These are phyloP conservation scores for Sebastes kiyomatsui DNA, from an alignment of 2,797 vertebrate genomes.

Conservation along the genomic window DNA sequence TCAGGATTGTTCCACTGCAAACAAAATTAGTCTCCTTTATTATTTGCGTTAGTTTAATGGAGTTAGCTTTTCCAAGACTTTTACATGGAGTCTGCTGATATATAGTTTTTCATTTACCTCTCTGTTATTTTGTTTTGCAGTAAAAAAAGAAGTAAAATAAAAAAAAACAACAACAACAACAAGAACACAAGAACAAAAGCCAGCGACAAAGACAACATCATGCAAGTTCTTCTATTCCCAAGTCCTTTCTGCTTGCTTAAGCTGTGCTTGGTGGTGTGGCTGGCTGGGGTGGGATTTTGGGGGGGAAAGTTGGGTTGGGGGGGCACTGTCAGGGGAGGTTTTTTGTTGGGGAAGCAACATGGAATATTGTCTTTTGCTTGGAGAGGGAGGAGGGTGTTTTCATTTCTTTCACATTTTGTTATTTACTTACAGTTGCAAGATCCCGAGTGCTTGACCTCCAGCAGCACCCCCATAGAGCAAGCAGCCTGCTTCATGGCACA, in stretches of 20 bases:
- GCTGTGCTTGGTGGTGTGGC: constrained; percentile 73
- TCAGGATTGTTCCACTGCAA: constrained; percentile 76
- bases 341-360: constrained; percentile 79
- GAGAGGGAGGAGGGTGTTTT: constrained; percentile 48
- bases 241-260: constrained; percentile 80
- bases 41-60: constrained; percentile 63
- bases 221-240: constrained; percentile 81
- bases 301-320: constrained; percentile 49
- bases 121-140: constrained; percentile 60
- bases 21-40: constrained; percentile 69
- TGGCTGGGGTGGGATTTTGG: constrained; percentile 51
- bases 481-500: constrained; percentile 98
- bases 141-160: constrained; percentile 33
- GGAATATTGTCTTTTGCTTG: constrained; percentile 83
- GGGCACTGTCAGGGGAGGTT: constrained; percentile 49
- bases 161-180: constrained; percentile 26
- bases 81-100: constrained; percentile 37
- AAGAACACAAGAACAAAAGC: constrained; percentile 75
- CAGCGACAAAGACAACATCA: constrained; percentile 78
- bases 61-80: constrained; percentile 58
- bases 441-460: constrained; percentile 98
- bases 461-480: constrained; percentile 91
- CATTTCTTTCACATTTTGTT: constrained; percentile 53
- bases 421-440: constrained; percentile 99
- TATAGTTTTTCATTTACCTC: constrained; percentile 35